A percentile compares a stretch with the other conserved stretches of the same genome.
phyloP scores from a whole-genome alignment of 2,888 invertebrate genomes.

The Tiphia femorata region DNA sequence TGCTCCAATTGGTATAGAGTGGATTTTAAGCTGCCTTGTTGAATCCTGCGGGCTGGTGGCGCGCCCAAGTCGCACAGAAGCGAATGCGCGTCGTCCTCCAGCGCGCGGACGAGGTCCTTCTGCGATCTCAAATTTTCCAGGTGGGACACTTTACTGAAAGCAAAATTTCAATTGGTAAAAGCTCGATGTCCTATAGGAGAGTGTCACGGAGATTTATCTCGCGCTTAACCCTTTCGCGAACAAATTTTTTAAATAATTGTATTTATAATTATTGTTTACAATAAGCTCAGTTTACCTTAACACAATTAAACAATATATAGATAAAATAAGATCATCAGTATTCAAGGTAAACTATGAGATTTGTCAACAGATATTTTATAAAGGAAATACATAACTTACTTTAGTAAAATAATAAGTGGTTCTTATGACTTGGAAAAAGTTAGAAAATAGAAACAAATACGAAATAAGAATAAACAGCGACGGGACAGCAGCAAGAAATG shows the following conservation, averaged over 20 bases:
- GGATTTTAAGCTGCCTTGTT: slow-evolving; percentile 48
- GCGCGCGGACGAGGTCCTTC: slow-evolving; percentile 53
- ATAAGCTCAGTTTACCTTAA: background rate
- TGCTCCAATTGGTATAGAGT: slow-evolving; percentile 50
- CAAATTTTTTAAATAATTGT: background rate
- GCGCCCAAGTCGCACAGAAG: slow-evolving; percentile 57
- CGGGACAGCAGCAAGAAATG: too few relatives aligned
- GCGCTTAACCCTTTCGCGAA: background rate
- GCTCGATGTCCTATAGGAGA: background rate
- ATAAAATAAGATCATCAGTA: too few relatives aligned
- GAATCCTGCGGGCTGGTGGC: slow-evolving; percentile 59
- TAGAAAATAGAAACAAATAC: too few relatives aligned
- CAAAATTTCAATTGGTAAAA: background rate
- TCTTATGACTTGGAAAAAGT: too few relatives aligned
- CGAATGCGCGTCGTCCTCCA: slow-evolving; percentile 59
- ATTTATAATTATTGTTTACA: background rate
- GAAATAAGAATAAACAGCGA: too few relatives aligned
- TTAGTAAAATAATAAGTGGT: too few relatives aligned
- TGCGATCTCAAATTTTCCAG: slow-evolving; percentile 50
- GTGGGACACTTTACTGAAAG: slow-evolving; percentile 42
- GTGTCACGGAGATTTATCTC: background rate
- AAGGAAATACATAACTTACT: too few relatives aligned
- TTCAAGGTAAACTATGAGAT: too few relatives aligned
- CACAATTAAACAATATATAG: background rate
- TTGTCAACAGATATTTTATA: too few relatives aligned